Conservation (phyloP, 2,797 vertebrate genomes). For the Furcifer pardalis region DNA sequence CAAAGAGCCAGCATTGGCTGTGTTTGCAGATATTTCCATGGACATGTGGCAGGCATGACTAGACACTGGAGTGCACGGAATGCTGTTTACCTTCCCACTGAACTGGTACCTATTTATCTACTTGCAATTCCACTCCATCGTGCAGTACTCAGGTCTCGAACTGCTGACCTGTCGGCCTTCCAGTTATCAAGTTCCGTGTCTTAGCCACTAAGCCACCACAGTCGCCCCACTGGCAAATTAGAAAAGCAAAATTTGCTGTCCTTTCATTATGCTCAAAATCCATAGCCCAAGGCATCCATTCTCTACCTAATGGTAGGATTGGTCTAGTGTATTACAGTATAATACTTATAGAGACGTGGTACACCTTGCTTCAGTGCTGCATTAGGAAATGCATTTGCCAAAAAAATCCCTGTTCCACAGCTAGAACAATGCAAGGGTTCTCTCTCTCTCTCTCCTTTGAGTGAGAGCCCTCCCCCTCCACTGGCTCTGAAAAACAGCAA, state of each 20-base stretch:
- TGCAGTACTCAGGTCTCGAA: no score
- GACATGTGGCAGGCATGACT: no score
- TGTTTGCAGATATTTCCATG: no score
- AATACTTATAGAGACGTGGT: not conserved
- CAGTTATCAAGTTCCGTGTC: no score
- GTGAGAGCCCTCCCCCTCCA: not conserved
- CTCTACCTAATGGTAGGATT: not conserved
- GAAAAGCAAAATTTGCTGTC: not conserved
- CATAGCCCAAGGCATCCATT: no score
- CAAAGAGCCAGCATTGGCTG: no score
- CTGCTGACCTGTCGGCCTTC: no score
- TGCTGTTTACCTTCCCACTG: no score
- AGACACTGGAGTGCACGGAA: no score
- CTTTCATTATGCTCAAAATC: not conserved
- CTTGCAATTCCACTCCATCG: no score
- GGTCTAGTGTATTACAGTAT: not conserved
- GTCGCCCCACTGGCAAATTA: not conserved
- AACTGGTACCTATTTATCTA: no score
- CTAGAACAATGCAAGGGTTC: not conserved
- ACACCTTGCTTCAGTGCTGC: not conserved
- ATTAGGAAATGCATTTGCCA: not conserved
- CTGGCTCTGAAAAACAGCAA: not conserved
- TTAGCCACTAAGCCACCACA: no score
- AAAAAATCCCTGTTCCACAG: not conserved
- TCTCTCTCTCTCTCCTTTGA: not conserved